phyloP scores from a whole-genome alignment of 2,113 vertebrate genomes.

The Puma concolor region DNA sequence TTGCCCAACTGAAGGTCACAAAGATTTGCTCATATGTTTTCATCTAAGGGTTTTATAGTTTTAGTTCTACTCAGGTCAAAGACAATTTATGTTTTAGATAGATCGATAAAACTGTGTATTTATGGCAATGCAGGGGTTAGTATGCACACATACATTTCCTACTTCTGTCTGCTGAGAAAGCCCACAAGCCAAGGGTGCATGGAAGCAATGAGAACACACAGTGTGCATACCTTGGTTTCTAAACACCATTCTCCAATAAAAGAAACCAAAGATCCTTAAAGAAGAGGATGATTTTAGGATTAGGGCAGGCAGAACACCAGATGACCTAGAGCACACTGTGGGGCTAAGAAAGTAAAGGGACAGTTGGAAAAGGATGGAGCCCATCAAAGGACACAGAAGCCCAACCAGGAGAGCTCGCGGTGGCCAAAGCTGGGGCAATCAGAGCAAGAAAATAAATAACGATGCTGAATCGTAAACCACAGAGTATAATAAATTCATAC shows the following conservation, averaged over 20 bases:
- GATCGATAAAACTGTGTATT: not conserved
- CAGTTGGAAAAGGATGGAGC: not conserved
- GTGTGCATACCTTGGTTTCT: not conserved
- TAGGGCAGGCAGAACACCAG: not conserved
- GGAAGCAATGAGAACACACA: accelerated
- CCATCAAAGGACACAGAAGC: not conserved
- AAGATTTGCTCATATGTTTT: not conserved
- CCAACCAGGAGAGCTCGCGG: not conserved
- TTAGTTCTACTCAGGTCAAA: not conserved
- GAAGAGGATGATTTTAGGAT: not conserved
- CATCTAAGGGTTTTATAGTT: not conserved
- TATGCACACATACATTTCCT: not conserved
- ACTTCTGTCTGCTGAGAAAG: not conserved
- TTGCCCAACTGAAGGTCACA: not conserved
- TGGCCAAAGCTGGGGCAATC: accelerated
- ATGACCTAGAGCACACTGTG: not conserved
- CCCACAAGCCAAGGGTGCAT: too few relatives aligned
- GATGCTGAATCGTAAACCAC: not conserved
- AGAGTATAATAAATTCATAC: not conserved
- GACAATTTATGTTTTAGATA: not conserved
- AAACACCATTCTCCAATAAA: not conserved
- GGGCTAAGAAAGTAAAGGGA: not conserved
- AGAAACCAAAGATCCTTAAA: not conserved
- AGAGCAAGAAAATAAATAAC: not conserved
- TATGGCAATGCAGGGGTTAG: too few relatives aligned